Base-by-base conservation (phyloP, 37 sponge, comb jelly and placozoan genomes). In the Cliona cf. orientalis region DNA sequence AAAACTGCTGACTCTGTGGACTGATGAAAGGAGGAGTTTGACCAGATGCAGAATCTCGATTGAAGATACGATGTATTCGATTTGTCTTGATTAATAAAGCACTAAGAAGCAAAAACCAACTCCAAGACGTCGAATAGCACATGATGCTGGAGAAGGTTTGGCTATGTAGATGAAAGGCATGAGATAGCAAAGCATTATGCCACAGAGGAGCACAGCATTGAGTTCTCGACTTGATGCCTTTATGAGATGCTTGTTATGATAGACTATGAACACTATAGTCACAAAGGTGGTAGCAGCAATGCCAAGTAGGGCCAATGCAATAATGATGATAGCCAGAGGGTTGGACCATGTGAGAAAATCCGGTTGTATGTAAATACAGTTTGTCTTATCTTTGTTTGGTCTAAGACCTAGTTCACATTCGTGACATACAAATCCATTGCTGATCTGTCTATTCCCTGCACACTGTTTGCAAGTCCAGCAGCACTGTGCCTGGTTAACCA, bases 181-280 rank as follows among this genome's bases (percentile, higher is more conserved):
- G 0, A 79, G 5, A 72, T 66, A 91, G 41, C 80, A 84, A 19
- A 91, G 44, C 0, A 82, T 5, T 29, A 91, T 22, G 3, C 91
- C 91, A 49, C 28, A 29, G n/a, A 94, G 60, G 41, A 94, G 66
- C 17, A 87, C 29, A 17, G 64, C 21, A 61, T 82, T 87, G 5
- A 91, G 78, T 83, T 94, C 95, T 62, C 95, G 28, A 76, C 91
- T 87, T 26, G 95, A 75, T 7, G 84, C 91, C 55, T 91, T 90
- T 46, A 94, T 76, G 37, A 87, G 59, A 34, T 41, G 32, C 33
- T 79, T 59, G 6, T 85, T 80, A 39, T 65, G 64, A 5, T 60
- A 59, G 34, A 71, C 56, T 5, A 85, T 42, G 22, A 85, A 93
- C 17, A 85, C 64, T 12, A 81, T 57, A 19, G 74, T 75, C 5